These are phyloP conservation scores for Upupa epops DNA, from an alignment of 2,113 vertebrate genomes.

Conservation along the genomic window DNA sequence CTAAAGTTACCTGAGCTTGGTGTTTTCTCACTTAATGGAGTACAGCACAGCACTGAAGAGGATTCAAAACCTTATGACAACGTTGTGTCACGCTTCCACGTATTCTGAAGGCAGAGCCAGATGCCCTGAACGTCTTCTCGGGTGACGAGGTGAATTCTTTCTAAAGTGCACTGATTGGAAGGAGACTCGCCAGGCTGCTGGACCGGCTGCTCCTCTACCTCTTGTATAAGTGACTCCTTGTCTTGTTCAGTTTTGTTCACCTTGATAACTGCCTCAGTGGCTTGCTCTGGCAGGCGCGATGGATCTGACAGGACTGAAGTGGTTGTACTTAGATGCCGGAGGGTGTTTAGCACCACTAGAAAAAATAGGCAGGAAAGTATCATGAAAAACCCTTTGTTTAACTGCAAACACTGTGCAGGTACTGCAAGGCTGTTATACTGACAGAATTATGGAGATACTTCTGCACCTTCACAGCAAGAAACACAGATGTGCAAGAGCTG, in stretches of 20 bases:
- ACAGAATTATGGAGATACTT: background rate
- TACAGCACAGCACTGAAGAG: conserved; percentile 36
- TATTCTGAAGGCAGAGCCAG: background rate
- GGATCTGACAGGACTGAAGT: conserved; percentile 91
- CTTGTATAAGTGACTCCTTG: background rate
- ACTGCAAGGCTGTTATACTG: background rate
- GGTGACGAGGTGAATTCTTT: conserved; percentile 29
- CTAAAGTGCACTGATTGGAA: conserved; percentile 46
- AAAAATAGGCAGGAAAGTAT: background rate
- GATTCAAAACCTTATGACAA: background rate
- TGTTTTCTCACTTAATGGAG: conserved; percentile 17
- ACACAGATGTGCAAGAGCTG: background rate
- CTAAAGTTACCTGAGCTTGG: conserved; percentile 72
- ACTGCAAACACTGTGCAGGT: background rate
- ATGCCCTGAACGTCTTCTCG: background rate
- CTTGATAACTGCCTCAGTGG: conserved; percentile 76
- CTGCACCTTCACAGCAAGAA: background rate
- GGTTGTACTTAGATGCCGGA: conserved; percentile 87
- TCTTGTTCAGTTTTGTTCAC: conserved; percentile 43
- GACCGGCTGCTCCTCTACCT: background rate
- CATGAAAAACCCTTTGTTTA: background rate
- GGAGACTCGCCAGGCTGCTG: background rate
- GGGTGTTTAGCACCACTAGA: conserved; percentile 86
- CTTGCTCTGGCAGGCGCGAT: conserved; percentile 84
- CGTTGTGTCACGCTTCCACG: background rate